Conservation (phyloP, 1,140 invertebrate genomes). For the Pygmarrhopalites habei region DNA sequence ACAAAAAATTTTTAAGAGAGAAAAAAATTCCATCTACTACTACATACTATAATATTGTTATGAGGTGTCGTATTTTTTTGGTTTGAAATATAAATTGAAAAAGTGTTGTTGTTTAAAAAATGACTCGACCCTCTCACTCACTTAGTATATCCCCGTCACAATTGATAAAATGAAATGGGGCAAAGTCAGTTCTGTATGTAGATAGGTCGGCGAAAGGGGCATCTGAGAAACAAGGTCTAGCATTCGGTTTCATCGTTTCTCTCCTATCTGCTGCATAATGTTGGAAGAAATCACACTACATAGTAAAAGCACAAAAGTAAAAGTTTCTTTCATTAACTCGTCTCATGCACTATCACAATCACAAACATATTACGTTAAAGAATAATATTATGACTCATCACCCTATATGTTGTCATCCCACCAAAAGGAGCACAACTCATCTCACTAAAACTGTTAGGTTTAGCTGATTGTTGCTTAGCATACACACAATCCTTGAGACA, state of each 20-base stretch:
- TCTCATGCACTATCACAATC: too few species aligned
- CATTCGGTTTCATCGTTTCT: slow-evolving; percentile 4
- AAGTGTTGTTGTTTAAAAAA: too few species aligned
- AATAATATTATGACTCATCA: too few species aligned
- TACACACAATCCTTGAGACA: slow-evolving; percentile 17
- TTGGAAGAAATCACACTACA: slow-evolving; percentile 11
- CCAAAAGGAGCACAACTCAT: slow-evolving; percentile 24
- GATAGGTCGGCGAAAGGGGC: slow-evolving; percentile 8
- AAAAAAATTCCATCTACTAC: too few species aligned
- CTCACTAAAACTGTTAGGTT: slow-evolving; percentile 5
- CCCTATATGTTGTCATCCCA: slow-evolving; percentile 30
- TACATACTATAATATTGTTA: background rate
- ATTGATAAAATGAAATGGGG: slow-evolving; percentile 13
- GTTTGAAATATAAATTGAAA: background rate
- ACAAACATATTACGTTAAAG: too few species aligned
- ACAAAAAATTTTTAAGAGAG: too few species aligned
- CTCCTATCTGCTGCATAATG: background rate
- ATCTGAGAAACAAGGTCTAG: slow-evolving; percentile 4
- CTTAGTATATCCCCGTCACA: background rate
- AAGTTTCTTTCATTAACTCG: too few species aligned
- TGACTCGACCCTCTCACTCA: too few species aligned
- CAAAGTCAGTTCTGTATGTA: slow-evolving; percentile 8
- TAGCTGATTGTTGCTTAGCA: slow-evolving; percentile 19
- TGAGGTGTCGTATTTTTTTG: background rate
- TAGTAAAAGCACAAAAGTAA: background rate